Conservation (phyloP, 2,113 vertebrate species). For the Nycticryphes semicollaris region DNA sequence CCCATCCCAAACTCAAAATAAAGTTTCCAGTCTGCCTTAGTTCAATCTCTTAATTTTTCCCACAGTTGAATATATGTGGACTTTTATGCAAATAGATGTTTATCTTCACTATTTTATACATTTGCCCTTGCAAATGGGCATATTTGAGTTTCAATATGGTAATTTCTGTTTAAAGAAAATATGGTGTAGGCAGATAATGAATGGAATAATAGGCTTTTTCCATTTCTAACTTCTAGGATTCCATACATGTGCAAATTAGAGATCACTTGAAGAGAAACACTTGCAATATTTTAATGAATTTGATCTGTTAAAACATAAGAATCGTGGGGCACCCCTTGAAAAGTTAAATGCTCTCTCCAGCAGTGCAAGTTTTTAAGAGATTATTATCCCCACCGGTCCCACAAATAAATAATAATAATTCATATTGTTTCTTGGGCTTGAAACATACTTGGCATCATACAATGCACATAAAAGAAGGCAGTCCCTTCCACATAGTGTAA, state of each 20-base stretch:
- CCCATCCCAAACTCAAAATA: background rate
- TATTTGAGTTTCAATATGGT: background rate
- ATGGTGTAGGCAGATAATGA: background rate
- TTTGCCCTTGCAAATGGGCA: background rate
- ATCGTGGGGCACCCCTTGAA: background rate
- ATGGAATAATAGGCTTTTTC: background rate
- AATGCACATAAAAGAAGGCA: background rate
- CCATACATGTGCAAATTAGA: constrained; percentile 36
- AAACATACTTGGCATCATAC: background rate
- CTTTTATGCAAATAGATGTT: constrained; percentile 13
- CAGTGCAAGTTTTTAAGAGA: background rate
- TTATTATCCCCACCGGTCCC: background rate
- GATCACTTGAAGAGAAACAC: constrained; percentile 9
- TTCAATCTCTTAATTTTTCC: background rate
- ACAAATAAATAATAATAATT: background rate
- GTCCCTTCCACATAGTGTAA: background rate
- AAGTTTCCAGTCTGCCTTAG: background rate
- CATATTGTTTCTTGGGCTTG: background rate
- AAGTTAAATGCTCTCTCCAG: background rate
- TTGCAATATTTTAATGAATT: constrained; percentile 20
- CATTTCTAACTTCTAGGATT: constrained; percentile 2
- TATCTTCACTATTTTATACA: background rate
- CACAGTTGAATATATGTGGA: background rate
- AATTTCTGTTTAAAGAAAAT: constrained; percentile 32
- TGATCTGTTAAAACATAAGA: background rate